Percentiles rank a stretch among this genome's conserved stretches.
These are phyloP conservation scores for Aphyosemion australe DNA, from an alignment of 2,113 vertebrate species.

Conservation along the genomic window DNA sequence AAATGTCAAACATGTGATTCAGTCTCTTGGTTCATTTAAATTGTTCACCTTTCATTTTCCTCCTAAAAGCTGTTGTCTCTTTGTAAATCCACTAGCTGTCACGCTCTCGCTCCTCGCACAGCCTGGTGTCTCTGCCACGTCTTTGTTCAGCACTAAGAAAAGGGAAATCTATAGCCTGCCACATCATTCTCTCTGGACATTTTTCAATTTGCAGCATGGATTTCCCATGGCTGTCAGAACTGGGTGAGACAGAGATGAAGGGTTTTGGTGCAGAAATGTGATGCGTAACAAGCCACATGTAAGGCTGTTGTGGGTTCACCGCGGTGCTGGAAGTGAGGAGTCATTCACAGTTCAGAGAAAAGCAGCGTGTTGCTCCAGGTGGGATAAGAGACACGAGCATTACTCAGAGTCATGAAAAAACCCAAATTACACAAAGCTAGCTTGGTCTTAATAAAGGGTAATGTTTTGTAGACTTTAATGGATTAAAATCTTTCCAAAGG, in stretches of 20 bases:
- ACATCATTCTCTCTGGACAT: slow-evolving; percentile 43
- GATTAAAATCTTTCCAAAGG: neutral
- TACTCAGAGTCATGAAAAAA: neutral
- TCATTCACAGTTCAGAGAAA: slow-evolving; percentile 28
- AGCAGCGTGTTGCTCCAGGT: neutral
- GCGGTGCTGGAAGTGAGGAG: slow-evolving; percentile 7
- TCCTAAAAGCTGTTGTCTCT: neutral
- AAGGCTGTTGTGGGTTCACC: slow-evolving; percentile 17
- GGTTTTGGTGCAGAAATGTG: slow-evolving; percentile 16
- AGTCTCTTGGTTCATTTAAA: neutral
- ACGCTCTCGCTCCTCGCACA: slow-evolving; percentile 5
- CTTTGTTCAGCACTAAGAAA: slow-evolving; percentile 27
- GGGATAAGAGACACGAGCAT: neutral
- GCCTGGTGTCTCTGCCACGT: slow-evolving; percentile 10
- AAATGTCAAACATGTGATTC: neutral
- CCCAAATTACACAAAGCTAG: neutral
- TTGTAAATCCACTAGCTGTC: neutral
- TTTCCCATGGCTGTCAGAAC: slow-evolving; percentile 49
- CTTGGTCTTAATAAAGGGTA: neutral
- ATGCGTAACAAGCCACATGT: slow-evolving; percentile 18
- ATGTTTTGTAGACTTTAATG: neutral
- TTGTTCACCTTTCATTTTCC: neutral
- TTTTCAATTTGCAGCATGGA: slow-evolving; percentile 60
- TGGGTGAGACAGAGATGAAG: slow-evolving; percentile 31
- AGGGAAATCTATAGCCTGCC: slow-evolving; percentile 19